Percentiles rank a stretch among this genome's conserved stretches.
phyloP scores from a whole-genome alignment of 2,113 vertebrate genomes.

The Enhydra lutris region DNA sequence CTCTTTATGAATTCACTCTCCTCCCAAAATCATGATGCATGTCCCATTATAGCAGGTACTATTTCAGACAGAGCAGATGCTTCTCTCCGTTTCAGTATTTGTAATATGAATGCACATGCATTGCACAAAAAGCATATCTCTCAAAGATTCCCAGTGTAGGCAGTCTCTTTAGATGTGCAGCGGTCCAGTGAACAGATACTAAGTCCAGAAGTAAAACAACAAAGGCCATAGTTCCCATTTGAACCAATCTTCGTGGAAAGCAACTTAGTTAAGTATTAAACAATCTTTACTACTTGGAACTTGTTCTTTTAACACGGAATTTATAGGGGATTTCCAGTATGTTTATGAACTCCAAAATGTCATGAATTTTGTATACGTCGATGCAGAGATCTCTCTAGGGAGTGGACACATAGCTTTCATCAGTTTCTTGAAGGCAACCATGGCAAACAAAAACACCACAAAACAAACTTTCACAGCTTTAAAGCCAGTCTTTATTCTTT shows the following conservation, averaged over 20 bases:
- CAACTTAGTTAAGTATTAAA: conserved; percentile 20
- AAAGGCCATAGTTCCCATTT: not conserved
- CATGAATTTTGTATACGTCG: not conserved
- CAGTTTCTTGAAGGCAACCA: not conserved
- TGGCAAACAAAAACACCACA: not conserved
- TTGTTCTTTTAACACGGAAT: not conserved
- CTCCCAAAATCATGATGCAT: not conserved
- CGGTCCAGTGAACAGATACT: not conserved
- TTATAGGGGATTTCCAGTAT: not conserved
- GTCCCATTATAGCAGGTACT: not conserved
- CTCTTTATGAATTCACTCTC: not conserved
- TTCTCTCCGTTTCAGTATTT: not conserved
- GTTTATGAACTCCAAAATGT: not conserved
- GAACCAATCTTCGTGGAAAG: not conserved
- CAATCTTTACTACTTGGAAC: not conserved
- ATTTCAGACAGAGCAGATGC: not conserved
- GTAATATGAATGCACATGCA: not conserved
- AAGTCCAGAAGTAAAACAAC: not conserved
- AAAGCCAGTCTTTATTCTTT: not conserved
- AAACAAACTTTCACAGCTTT: not conserved
- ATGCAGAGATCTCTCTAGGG: not conserved
- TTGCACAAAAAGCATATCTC: not conserved
- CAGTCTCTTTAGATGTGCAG: not conserved
- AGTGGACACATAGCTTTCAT: not conserved
- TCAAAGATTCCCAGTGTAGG: not conserved